These are phyloP conservation scores for Eulacestoma nigropectus DNA, from an alignment of 2,113 vertebrate genomes.

Conservation along the genomic window DNA sequence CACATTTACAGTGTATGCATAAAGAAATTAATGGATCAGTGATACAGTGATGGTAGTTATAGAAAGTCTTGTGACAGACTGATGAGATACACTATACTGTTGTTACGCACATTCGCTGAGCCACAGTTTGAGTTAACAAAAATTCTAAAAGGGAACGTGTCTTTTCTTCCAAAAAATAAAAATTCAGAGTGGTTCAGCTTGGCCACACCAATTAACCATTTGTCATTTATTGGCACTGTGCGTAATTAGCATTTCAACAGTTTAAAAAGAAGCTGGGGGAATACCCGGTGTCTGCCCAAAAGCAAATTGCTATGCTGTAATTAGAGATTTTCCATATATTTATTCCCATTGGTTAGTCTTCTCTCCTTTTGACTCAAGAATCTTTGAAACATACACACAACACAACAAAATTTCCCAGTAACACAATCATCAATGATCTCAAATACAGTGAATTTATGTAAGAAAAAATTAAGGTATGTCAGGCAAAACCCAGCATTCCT, in stretches of 20 bases:
- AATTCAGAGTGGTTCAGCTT: slow-evolving; percentile 3
- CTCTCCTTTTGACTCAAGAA: slow-evolving; percentile 1
- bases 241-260: slow-evolving; percentile 37
- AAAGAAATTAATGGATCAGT: slow-evolving; percentile 58
- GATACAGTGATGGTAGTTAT: slow-evolving; percentile 47
- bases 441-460: neutral
- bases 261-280: slow-evolving; percentile 48
- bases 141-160: neutral
- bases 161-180: neutral
- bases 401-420: neutral
- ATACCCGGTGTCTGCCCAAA: slow-evolving; percentile 52
- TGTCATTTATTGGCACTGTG: slow-evolving; percentile 33
- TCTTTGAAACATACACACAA: neutral
- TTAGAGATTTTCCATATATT: slow-evolving; percentile 16
- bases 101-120: slow-evolving; percentile 30
- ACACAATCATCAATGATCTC: neutral
- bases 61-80: slow-evolving; percentile 27
- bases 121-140: slow-evolving; percentile 1
- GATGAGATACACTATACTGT: slow-evolving; percentile 11
- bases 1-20: slow-evolving; percentile 54
- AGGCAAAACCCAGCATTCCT: neutral
- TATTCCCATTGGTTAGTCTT: neutral
- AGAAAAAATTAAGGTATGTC: neutral
- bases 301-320: slow-evolving; percentile 24
- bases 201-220: neutral